A percentile compares a stretch with the other conserved stretches of the same genome.
Conservation (phyloP, 2,797 vertebrate genomes). For the Acanthis flammea region DNA sequence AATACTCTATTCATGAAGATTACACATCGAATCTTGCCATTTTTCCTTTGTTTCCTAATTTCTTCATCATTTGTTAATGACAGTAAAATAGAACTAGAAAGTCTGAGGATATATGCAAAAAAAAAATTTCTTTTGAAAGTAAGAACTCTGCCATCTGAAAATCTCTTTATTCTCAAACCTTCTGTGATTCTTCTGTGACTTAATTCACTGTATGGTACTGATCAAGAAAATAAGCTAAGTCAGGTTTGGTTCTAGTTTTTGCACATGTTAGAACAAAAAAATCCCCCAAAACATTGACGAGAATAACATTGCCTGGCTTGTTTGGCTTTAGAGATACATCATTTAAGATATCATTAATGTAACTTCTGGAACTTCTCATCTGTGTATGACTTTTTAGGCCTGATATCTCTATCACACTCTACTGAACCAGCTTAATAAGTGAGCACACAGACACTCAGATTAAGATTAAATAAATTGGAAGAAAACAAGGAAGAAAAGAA, state of each 20-base stretch:
- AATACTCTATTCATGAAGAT: not conserved
- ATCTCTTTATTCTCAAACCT: not conserved
- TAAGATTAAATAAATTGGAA: not conserved
- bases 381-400: not conserved
- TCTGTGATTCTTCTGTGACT: not conserved
- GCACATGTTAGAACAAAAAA: not conserved
- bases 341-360: not conserved
- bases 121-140: not conserved
- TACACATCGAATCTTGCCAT: not conserved
- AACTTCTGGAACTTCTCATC: not conserved
- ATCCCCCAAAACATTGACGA: not conserved
- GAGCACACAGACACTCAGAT: not conserved
- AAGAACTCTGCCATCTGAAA: not conserved
- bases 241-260: not conserved
- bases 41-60: constrained; percentile 1
- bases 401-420: not conserved
- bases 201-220: not conserved
- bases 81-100: not conserved
- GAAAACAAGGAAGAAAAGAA: not conserved
- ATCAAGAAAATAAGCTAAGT: not conserved
- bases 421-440: not conserved
- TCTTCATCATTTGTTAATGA: not conserved
- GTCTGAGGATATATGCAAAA: not conserved
- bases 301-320: not conserved
- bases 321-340: not conserved